Base-by-base conservation (phyloP, 2,888 invertebrate species). In the Brachyptera putata region DNA sequence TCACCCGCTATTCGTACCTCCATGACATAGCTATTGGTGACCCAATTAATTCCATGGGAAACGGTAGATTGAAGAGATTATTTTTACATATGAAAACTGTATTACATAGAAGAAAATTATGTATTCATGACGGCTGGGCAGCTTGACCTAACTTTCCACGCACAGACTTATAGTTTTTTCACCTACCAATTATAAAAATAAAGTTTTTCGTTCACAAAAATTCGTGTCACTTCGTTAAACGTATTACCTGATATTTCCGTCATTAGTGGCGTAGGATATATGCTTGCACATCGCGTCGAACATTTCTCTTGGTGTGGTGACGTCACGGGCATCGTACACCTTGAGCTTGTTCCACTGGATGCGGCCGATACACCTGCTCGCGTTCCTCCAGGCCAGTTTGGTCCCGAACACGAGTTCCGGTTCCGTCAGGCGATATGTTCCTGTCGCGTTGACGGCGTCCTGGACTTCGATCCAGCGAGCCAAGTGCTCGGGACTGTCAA, bases 281-380 rank as follows among this genome's bases (percentile, higher is more conserved):
- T 96, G 96, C 76, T 94, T 95, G 77, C 95, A 95, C 56, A 96
- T 81, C 1, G 95, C 95, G 71, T 95, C 95, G 72, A 95, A 96
- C 95, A 96, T 96, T 49, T 94, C 94, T 69, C 92, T 89, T 1
- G 95, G 93, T 1, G 95, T 95, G 39, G 91, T 92, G 60, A 95
- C 94, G 77, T 91, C 91, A 57, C 96, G 86, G 67, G 95, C 95
- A 76, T 96, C 96, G 73, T 96, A 95, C 26, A 95, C 92, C 95
- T 95, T 77, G 18, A 73, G 75, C n/a, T 61, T 61, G 37, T 48
- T 58, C 61, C 61, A 61, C 30, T 61, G 61, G n/a, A 61, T 61
- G 22, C 61, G 36, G 11, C 61, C 61, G 37, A 61, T 61, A 36
- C 61, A 61, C 3, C 61, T 36, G 18, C 39, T 39, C 11, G 61